Conservation (phyloP, 2,113 vertebrate species). For the Prinia subflava region DNA sequence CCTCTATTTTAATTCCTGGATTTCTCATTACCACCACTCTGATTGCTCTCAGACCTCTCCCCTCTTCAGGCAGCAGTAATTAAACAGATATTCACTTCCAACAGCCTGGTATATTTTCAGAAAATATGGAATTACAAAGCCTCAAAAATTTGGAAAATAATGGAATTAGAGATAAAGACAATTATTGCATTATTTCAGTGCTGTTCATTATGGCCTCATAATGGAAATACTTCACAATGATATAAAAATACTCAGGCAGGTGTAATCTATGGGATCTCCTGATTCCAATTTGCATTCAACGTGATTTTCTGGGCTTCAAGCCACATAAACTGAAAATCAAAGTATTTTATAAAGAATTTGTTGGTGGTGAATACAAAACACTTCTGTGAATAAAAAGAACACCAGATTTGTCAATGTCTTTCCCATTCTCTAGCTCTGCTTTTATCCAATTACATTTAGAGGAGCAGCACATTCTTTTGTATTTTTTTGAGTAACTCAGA, state of each 20-base stretch:
- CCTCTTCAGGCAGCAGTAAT: neutral
- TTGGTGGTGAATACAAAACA: slow-evolving; percentile 43
- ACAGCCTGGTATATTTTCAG: neutral
- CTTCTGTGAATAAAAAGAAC: slow-evolving; percentile 71
- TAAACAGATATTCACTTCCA: slow-evolving; percentile 46
- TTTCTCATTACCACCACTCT: neutral
- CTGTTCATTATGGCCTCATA: neutral
- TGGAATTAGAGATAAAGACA: neutral
- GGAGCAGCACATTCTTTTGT: neutral
- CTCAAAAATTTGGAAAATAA: neutral
- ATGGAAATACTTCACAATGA: neutral
- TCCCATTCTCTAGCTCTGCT: neutral
- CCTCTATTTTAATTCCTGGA: neutral
- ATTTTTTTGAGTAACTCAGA: neutral
- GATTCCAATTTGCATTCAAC: neutral
- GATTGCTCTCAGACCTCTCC: neutral
- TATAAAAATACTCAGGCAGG: neutral
- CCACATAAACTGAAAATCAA: neutral
- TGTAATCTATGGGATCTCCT: neutral
- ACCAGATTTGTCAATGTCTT: neutral
- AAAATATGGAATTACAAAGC: neutral
- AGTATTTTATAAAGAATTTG: neutral
- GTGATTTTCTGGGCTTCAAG: neutral
- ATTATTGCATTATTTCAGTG: neutral
- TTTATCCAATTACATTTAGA: neutral